Percentiles rank a stretch among this genome's conserved stretches.
These are phyloP conservation scores for Camarhynchus parvulus DNA, from an alignment of 2,113 vertebrate species.

Conservation along the genomic window DNA sequence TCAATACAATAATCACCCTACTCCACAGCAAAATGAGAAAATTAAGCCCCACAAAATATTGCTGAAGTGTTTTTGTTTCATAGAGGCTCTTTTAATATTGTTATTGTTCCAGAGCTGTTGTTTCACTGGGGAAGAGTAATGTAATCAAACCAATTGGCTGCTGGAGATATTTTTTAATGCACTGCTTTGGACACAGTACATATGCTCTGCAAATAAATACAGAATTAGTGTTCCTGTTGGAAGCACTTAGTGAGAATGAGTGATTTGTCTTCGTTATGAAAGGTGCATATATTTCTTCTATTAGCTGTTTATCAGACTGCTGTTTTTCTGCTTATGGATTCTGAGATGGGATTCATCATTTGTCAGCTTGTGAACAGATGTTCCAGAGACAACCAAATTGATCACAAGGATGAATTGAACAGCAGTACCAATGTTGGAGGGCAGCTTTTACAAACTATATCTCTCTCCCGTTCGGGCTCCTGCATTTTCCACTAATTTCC, in stretches of 20 bases:
- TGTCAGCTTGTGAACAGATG: conserved; percentile 72
- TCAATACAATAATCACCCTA: not conserved
- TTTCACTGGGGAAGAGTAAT: conserved; percentile 59
- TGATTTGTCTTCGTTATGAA: conserved; percentile 79
- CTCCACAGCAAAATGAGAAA: not conserved
- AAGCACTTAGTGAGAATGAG: conserved; percentile 72
- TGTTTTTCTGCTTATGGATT: conserved; percentile 71
- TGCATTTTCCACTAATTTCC: not conserved
- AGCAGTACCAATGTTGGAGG: conserved; percentile 4
- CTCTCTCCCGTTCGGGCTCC: not conserved
- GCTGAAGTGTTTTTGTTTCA: conserved; percentile 26
- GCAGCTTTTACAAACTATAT: conserved; percentile 44
- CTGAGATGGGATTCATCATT: conserved; percentile 67
- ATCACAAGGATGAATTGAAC: conserved; percentile 55
- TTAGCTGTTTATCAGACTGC: conserved; percentile 73
- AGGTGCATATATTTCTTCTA: conserved; percentile 71
- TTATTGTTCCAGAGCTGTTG: conserved; percentile 44
- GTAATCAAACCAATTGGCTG: conserved; percentile 69
- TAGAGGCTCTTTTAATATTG: not conserved
- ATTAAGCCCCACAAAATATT: not conserved
- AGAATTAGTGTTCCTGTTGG: conserved; percentile 75
- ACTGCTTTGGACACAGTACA: conserved; percentile 70
- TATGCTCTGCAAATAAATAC: conserved; percentile 76
- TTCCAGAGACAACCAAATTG: conserved; percentile 62
- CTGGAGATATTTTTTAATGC: conserved; percentile 72